A percentile compares a stretch with the other conserved stretches of the same genome.
phyloP scores from a whole-genome alignment of 2,113 vertebrate genomes.

The Bos taurus region DNA sequence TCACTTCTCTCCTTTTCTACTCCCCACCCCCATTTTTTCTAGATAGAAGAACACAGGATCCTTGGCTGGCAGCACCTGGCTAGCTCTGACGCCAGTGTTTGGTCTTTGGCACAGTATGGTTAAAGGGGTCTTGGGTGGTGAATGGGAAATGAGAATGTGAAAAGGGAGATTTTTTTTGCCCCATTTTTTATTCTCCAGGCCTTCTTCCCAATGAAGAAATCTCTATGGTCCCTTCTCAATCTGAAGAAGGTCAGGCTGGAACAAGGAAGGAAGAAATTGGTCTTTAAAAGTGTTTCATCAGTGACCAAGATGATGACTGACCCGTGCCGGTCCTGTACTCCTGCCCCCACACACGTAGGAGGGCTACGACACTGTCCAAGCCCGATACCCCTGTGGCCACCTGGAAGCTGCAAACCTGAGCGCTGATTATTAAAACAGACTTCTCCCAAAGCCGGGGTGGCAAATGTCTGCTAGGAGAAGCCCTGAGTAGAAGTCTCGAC shows the following conservation, averaged over 20 bases:
- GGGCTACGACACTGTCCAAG: background rate
- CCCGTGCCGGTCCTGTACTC: background rate
- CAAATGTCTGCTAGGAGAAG: background rate
- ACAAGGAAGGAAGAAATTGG: background rate
- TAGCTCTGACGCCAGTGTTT: background rate
- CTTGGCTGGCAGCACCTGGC: background rate
- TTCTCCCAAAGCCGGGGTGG: background rate
- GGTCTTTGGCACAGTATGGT: background rate
- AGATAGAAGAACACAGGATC: background rate
- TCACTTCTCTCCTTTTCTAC: background rate
- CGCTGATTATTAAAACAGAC: background rate
- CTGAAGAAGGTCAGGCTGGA: background rate
- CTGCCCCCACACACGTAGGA: rapidly evolving
- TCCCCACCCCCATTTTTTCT: background rate
- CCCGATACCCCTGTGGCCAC: background rate
- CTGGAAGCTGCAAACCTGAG: background rate
- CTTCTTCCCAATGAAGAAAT: background rate
- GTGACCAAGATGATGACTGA: background rate
- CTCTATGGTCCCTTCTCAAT: background rate
- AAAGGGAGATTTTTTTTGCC: background rate
- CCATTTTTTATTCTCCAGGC: background rate
- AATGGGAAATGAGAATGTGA: background rate
- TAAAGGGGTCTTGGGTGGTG: background rate
- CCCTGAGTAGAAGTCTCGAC: background rate
- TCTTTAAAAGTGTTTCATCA: background rate